Percentiles rank a stretch among this genome's conserved stretches.
phyloP scores from a whole-genome alignment of 2,888 invertebrate species.

The Epirrhoe alternata region DNA sequence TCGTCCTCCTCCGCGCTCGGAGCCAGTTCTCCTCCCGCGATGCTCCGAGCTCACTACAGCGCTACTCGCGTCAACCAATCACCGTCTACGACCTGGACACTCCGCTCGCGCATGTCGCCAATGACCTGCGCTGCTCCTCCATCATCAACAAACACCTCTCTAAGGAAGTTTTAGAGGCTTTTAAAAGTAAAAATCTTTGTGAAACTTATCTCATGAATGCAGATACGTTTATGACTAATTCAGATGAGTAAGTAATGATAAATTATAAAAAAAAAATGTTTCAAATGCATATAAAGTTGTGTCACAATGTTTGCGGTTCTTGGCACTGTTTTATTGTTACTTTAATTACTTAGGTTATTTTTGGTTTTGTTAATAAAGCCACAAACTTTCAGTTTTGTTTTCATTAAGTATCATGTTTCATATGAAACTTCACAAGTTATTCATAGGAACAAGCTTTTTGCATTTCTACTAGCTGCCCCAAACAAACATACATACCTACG shows the following conservation, averaged over 20 bases:
- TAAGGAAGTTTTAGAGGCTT: slow-evolving; percentile 48
- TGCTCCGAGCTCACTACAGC: slow-evolving; percentile 30
- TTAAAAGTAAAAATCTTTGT: slow-evolving; percentile 57
- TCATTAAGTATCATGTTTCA: not conserved
- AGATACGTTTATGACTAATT: slow-evolving; percentile 47
- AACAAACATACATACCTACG: not conserved
- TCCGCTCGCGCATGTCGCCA: slow-evolving; percentile 26
- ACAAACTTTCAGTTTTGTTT: not conserved
- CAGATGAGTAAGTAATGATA: not conserved
- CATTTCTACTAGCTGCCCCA: not conserved
- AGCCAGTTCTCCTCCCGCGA: slow-evolving; percentile 27
- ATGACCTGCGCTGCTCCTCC: slow-evolving; percentile 45
- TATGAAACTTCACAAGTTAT: no score
- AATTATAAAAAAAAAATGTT: not conserved
- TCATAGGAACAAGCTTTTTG: no score
- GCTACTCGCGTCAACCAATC: slow-evolving; percentile 49
- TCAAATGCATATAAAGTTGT: not conserved
- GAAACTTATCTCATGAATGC: slow-evolving; percentile 56
- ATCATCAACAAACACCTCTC: slow-evolving; percentile 59
- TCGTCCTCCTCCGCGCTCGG: slow-evolving; percentile 50
- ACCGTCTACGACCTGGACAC: slow-evolving; percentile 48
- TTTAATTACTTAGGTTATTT: not conserved
- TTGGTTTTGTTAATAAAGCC: not conserved
- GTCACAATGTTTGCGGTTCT: not conserved
- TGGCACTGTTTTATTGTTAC: not conserved